Evolutionary conservation across 2,797 vertebrate species (phyloP), one percentile per base, ranked within the genome.

Genomic region (Hydrophis major): DNA sequence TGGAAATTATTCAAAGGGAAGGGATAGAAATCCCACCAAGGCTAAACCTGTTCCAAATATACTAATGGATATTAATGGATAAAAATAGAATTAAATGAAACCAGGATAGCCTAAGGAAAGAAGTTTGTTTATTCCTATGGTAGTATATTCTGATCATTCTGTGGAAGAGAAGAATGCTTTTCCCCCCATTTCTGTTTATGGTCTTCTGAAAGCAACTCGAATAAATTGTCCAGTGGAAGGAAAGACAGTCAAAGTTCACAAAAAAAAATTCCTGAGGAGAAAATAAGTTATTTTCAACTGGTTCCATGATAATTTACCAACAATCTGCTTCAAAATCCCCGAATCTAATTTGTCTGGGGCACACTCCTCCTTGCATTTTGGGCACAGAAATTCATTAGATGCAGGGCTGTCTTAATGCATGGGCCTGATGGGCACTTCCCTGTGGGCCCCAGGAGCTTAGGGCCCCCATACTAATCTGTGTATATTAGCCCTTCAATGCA

Each of bases 21-120:
- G 74, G 42, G 89, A 69, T 93, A 94, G 93, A 94, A 96, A 96
- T 94, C 95, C 95, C 90, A 95, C 87, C 91, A 93, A 93, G 96
- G 94, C 89, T 47, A 0, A 97, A 97, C 96, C 97, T 95, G 95
- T 97, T 96, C 92, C 94, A 96, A 94, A 90, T 94, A 97, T 96
- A 97, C 94, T 60, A 83, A 96, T 94, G n/a, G 2, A 95, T 96
- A 97, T 96, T 96, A 92, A 97, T 95, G 93, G 95, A 95, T 94
- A 94, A 69, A 94, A 91, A 94, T 88, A 94, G 92, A 95, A 95
- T 93, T 95, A 95, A 96, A 96, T 95, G 95, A 96, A 95, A 92
- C 86, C 87, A 93, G 92, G 89, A 53, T 69, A 94, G 37, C 88
- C 74, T 90, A 50, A 57, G 56, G 56, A 95, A 89, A 96, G 28